Evolutionary conservation across 2,113 vertebrate species (phyloP).

Genomic region (Erythrocercus mccallii): DNA sequence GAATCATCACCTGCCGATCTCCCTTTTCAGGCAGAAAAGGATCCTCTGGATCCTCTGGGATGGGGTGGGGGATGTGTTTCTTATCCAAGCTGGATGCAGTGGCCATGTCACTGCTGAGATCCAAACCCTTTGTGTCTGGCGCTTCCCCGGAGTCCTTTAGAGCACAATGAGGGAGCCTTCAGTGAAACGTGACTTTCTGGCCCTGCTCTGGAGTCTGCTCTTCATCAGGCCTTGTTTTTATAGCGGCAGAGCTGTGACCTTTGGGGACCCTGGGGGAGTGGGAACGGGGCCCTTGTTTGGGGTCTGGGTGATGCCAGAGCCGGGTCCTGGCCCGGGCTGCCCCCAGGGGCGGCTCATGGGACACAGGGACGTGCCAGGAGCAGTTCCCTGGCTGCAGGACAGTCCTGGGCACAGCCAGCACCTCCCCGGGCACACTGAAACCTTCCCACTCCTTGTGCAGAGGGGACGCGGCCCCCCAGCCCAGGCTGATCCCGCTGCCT

Average conservation of each 20-base stretch:
- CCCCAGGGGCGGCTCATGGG: neutral
- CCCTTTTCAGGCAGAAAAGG: neutral
- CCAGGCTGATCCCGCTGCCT: too few species aligned
- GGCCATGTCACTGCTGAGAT: neutral
- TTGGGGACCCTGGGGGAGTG: neutral
- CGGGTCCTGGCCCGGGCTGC: neutral
- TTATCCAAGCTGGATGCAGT: rapidly evolving
- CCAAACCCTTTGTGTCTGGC: neutral
- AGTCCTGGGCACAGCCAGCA: neutral
- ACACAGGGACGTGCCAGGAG: rapidly evolving
- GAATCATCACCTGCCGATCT: neutral
- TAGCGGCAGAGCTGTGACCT: neutral
- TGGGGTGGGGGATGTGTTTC: neutral
- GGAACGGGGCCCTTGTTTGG: neutral
- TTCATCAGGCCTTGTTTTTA: neutral
- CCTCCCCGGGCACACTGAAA: neutral
- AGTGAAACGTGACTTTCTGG: neutral
- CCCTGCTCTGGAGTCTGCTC: neutral
- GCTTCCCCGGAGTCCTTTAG: neutral
- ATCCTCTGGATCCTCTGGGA: neutral
- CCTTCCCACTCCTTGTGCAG: neutral
- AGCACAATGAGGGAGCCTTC: neutral
- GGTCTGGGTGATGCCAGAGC: neutral
- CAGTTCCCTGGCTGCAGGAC: neutral
- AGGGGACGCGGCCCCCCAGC: neutral